Conservation (phyloP, 1,140 invertebrate genomes). For the Scaptomyza hsui region DNA sequence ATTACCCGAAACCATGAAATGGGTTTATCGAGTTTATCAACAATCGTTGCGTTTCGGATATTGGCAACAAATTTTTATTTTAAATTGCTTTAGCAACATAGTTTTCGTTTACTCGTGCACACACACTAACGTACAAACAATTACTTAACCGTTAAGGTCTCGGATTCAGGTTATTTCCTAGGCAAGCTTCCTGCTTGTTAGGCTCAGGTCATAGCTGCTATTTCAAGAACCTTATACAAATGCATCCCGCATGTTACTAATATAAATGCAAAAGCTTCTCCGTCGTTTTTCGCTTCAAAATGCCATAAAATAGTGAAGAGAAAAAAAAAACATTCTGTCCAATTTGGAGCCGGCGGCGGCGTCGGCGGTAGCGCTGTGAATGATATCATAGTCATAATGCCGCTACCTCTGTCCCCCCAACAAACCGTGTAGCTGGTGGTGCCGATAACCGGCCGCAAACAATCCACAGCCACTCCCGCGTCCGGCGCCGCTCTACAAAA, state of each 20-base stretch:
- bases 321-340: slow-evolving; percentile 50
- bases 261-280: slow-evolving; percentile 61
- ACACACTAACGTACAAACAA: no score
- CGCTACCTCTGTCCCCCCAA: slow-evolving; percentile 10
- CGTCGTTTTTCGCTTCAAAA: slow-evolving; percentile 54
- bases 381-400: slow-evolving; percentile 70
- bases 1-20: no score
- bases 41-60: no score
- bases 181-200: no score
- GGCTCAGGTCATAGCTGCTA: no score
- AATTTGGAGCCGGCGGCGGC: slow-evolving; percentile 48
- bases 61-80: no score
- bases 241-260: slow-evolving; percentile 7
- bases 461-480: slow-evolving; percentile 27
- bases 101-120: no score
- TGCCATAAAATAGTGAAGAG: slow-evolving; percentile 48
- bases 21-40: no score
- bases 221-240: slow-evolving; percentile 28
- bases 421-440: slow-evolving; percentile 29
- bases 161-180: no score
- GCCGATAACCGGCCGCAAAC: slow-evolving; percentile 46
- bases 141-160: no score
- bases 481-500: slow-evolving; percentile 46
- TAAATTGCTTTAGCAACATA: no score
- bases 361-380: slow-evolving; percentile 52